A percentile compares a stretch with the other conserved stretches of the same genome.
Conservation (phyloP, 2,113 vertebrate genomes). For the Syngnathus floridae region DNA sequence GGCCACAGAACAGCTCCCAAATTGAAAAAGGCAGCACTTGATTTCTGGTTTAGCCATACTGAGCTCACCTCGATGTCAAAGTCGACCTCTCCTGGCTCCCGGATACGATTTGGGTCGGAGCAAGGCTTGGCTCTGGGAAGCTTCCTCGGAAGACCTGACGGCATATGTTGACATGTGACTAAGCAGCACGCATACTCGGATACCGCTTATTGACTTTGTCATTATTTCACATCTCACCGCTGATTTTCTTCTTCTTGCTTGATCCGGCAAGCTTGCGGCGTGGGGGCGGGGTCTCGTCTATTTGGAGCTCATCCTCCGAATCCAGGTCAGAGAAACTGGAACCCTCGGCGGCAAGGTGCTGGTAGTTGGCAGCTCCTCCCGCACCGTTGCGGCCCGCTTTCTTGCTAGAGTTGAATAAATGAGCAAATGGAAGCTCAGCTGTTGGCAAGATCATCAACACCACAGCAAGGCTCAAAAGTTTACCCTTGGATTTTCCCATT, state of each 20-base stretch:
- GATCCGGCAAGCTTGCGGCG: slow-evolving; percentile 66
- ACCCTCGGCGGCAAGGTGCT: slow-evolving; percentile 65
- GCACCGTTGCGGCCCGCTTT: slow-evolving; percentile 63
- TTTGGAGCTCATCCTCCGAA: slow-evolving; percentile 87
- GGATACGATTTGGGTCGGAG: slow-evolving; percentile 82
- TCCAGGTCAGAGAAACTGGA: slow-evolving; percentile 76
- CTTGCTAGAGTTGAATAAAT: slow-evolving; percentile 66
- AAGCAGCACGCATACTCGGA: neutral
- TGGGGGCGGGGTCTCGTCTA: slow-evolving; percentile 81
- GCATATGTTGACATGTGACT: slow-evolving; percentile 8
- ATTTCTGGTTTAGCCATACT: slow-evolving; percentile 1
- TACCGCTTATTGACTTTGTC: too few relatives aligned
- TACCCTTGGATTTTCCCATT: slow-evolving; percentile 82
- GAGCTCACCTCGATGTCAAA: slow-evolving; percentile 86
- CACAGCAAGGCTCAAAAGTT: neutral
- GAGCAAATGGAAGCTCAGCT: neutral
- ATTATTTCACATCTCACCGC: slow-evolving; percentile 58
- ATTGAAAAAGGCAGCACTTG: too few relatives aligned
- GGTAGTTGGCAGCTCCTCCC: slow-evolving; percentile 61
- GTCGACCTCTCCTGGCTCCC: slow-evolving; percentile 89
- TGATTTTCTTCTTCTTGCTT: slow-evolving; percentile 74
- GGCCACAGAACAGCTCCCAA: too few relatives aligned
- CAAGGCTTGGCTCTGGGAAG: slow-evolving; percentile 87
- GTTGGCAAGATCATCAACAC: neutral
- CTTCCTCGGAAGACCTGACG: slow-evolving; percentile 82